phyloP scores from a whole-genome alignment of 2,888 invertebrate genomes.

The Cybosia mesomella region DNA sequence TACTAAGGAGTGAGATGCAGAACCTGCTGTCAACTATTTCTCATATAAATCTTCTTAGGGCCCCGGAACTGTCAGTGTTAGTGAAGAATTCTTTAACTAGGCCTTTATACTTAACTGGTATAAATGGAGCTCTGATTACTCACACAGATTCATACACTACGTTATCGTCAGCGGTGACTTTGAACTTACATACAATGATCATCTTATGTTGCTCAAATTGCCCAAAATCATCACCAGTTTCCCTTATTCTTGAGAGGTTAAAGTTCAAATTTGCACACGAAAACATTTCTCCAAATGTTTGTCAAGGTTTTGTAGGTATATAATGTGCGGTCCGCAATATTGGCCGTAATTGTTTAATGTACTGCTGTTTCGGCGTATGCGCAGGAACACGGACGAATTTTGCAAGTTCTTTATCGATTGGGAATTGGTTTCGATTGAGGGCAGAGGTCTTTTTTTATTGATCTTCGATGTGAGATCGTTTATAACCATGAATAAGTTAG shows the following conservation, averaged over 20 bases:
- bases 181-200: conserved; percentile 65
- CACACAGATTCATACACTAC: conserved; percentile 48
- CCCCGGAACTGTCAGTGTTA: conserved; percentile 41
- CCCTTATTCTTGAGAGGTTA: conserved; percentile 25
- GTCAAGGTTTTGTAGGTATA: conserved; percentile 34
- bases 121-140: conserved; percentile 37
- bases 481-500: conserved; percentile 9
- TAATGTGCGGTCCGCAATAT: conserved; percentile 69
- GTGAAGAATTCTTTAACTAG: conserved; percentile 40
- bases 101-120: conserved; percentile 42
- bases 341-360: conserved; percentile 80
- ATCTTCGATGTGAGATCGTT: conserved; percentile 24
- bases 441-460: conserved; percentile 35
- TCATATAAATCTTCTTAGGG: conserved; percentile 32
- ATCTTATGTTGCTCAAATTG: conserved; percentile 14
- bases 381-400: conserved; percentile 35
- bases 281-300: conserved; percentile 24
- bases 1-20: background rate
- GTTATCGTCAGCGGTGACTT: conserved; percentile 72
- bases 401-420: conserved; percentile 48
- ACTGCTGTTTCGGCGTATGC: conserved; percentile 58
- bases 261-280: conserved; percentile 26
- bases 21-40: conserved; percentile 2
- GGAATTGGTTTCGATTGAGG: conserved; percentile 47
- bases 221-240: background rate